phyloP scores from a whole-genome alignment of 2,797 vertebrate species.

The Malurus splendens region DNA sequence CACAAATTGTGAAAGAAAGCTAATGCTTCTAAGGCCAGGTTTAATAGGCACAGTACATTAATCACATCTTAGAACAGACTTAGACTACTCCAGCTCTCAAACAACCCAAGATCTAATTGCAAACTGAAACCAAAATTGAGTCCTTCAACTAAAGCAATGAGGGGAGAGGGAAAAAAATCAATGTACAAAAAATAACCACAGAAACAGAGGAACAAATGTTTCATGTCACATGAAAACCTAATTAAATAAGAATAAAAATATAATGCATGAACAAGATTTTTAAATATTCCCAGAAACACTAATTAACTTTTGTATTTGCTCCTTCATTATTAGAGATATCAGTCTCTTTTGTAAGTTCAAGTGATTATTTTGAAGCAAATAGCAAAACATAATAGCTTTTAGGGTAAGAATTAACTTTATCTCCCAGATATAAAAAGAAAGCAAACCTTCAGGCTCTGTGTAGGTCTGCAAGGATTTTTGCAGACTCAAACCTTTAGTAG shows the following conservation, averaged over 20 bases:
- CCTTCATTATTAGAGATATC: background rate
- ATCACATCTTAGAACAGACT: background rate
- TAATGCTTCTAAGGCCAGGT: background rate
- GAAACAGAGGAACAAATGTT: background rate
- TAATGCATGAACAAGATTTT: accelerated
- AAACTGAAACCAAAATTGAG: background rate
- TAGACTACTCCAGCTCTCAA: background rate
- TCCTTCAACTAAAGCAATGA: background rate
- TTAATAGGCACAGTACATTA: background rate
- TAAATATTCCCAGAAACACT: background rate
- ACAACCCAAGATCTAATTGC: background rate
- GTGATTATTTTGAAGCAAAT: background rate
- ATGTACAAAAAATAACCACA: background rate
- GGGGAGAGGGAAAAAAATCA: background rate
- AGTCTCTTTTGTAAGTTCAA: background rate
- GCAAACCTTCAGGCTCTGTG: background rate
- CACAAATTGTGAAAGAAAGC: background rate
- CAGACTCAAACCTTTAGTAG: background rate
- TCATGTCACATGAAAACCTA: background rate
- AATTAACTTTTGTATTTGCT: background rate
- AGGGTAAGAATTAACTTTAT: background rate
- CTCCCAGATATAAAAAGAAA: background rate
- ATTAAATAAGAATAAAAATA: background rate
- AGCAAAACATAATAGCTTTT: background rate
- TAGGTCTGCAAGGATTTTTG: background rate